A percentile compares a stretch with the other conserved stretches of the same genome.
Conservation (phyloP, 2,888 invertebrate species). For the Apotomis turbidana region DNA sequence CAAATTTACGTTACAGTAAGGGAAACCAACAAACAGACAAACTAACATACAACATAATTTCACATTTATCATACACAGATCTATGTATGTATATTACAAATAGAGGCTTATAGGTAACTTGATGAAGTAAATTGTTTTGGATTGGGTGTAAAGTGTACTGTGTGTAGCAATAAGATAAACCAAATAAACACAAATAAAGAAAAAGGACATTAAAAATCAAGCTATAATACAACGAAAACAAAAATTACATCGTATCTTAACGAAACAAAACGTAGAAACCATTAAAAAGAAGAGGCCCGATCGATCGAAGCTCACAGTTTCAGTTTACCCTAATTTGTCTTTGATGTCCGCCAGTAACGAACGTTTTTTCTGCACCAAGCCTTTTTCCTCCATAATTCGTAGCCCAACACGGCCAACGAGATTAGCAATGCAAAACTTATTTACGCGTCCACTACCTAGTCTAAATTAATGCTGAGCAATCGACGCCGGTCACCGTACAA, state of each 20-base stretch:
- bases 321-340: slow-evolving; percentile 32
- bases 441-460: slow-evolving; percentile 39
- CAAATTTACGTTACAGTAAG: too few species aligned
- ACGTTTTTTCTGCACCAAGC: slow-evolving; percentile 25
- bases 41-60: too few species aligned
- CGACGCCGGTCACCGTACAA: slow-evolving; percentile 25
- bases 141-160: too few species aligned
- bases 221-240: background rate
- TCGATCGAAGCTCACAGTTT: background rate
- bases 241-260: background rate
- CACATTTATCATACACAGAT: too few species aligned
- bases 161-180: too few species aligned
- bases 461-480: slow-evolving; percentile 33
- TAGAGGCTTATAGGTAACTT: too few species aligned
- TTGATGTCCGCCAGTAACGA: slow-evolving; percentile 16
- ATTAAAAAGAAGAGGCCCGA: background rate
- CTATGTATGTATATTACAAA: too few species aligned
- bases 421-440: slow-evolving; percentile 43
- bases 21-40: too few species aligned
- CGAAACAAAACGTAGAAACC: background rate
- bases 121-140: too few species aligned
- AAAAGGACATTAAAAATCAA: background rate
- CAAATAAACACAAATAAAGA: too few species aligned
- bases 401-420: slow-evolving; percentile 25
- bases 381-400: slow-evolving; percentile 23